Percentiles rank a stretch among this genome's conserved stretches.
Conservation (phyloP, 2,888 invertebrate species). For the Pardosa pseudoannulata region DNA sequence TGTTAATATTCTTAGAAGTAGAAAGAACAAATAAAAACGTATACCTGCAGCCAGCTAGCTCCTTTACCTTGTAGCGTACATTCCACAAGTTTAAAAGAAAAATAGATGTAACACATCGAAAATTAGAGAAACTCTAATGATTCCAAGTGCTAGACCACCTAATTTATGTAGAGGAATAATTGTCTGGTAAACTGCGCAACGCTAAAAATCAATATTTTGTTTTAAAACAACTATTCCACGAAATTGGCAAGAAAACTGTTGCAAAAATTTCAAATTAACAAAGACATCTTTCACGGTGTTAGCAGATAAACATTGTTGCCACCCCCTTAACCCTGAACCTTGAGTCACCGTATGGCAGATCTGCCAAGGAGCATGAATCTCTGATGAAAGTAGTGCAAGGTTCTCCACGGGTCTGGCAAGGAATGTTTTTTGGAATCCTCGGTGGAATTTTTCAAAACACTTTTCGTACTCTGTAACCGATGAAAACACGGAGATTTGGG, state of each 20-base stretch:
- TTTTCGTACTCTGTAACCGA: background rate
- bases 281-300: conserved; percentile 1
- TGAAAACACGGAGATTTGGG: too few relatives aligned
- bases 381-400: background rate
- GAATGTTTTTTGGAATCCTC: background rate
- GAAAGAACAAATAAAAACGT: too few relatives aligned
- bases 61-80: too few relatives aligned
- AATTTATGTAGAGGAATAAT: too few relatives aligned
- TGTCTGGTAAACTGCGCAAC: too few relatives aligned
- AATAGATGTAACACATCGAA: too few relatives aligned
- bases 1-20: too few relatives aligned
- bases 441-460: background rate
- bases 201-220: background rate
- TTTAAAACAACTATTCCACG: background rate
- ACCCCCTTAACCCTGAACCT: background rate
- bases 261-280: background rate
- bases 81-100: too few relatives aligned
- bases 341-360: background rate
- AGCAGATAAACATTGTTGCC: background rate
- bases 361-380: background rate
- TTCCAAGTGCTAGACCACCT: too few relatives aligned
- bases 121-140: too few relatives aligned
- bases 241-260: background rate
- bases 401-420: background rate
- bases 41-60: too few relatives aligned